Evolutionary conservation across 2,113 vertebrate genomes (phyloP).

Genomic region (Pteruthius melanotis): DNA sequence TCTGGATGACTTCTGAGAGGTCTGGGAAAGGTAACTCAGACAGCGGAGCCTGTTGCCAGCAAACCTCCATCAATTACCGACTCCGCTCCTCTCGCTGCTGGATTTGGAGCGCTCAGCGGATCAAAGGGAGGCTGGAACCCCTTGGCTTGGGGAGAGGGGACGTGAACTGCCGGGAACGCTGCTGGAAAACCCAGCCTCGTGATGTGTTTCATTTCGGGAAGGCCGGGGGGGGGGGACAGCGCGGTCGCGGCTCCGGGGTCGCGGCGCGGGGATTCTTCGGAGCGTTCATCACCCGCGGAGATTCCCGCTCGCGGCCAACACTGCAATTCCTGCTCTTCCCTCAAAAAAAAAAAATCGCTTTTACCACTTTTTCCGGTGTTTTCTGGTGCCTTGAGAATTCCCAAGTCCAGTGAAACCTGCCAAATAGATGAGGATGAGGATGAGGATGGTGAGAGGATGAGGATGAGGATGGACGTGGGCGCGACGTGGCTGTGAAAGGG

Average conservation of each 20-base stretch:
- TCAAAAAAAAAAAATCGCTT: neutral
- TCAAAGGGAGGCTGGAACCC: neutral
- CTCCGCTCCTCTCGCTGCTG: neutral
- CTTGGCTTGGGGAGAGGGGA: neutral
- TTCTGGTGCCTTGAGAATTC: neutral
- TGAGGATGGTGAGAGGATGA: no score
- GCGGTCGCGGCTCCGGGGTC: neutral
- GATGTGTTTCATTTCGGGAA: neutral
- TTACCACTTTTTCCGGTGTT: accelerated
- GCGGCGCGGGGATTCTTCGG: accelerated
- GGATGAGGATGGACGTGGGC: neutral
- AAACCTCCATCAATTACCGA: neutral
- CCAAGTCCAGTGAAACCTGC: neutral
- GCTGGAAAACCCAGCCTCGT: neutral
- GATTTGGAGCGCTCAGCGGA: neutral
- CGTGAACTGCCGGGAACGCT: neutral
- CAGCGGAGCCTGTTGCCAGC: neutral
- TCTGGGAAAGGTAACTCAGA: neutral
- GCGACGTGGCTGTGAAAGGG: accelerated
- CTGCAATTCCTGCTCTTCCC: neutral
- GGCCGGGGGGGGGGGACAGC: neutral
- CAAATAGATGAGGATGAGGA: neutral
- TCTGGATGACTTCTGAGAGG: neutral
- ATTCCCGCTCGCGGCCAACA: neutral
- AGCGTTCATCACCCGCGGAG: accelerated